Percentiles rank a stretch among this genome's conserved stretches.
Evolutionary conservation across 2,888 invertebrate species (phyloP).

Genomic region (Neoaliturus tenellus): DNA sequence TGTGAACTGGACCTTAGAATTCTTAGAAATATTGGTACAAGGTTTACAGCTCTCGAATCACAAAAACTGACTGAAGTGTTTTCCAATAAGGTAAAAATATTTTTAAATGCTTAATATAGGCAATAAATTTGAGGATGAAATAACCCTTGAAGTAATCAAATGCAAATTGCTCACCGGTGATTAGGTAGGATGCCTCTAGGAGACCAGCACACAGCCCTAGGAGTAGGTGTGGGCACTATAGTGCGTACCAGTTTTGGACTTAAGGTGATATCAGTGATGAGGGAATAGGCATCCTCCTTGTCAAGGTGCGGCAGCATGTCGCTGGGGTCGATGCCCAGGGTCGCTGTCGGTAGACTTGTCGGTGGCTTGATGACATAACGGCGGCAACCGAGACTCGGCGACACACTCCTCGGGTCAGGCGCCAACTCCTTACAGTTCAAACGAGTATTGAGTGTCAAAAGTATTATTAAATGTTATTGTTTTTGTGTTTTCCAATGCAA

Average conservation of each 20-base stretch:
- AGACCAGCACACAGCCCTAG: conserved; percentile 61
- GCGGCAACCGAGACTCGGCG: conserved; percentile 36
- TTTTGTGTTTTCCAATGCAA: too few relatives aligned
- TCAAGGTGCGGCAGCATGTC: conserved; percentile 59
- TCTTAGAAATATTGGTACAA: too few relatives aligned
- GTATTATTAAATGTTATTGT: too few relatives aligned
- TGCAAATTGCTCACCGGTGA: conserved; percentile 57
- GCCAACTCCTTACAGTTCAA: conserved; percentile 29
- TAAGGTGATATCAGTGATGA: conserved; percentile 61
- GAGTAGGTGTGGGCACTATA: conserved; percentile 40
- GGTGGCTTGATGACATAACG: conserved; percentile 26
- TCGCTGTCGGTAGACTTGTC: conserved; percentile 42
- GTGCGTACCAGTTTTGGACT: conserved; percentile 57
- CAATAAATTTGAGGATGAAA: too few relatives aligned
- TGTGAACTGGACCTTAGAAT: too few relatives aligned
- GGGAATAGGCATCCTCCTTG: conserved; percentile 56
- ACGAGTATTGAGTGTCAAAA: too few relatives aligned
- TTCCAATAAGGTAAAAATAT: too few relatives aligned
- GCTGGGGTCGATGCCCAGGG: conserved; percentile 59
- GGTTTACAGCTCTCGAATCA: too few relatives aligned
- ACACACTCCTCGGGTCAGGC: conserved; percentile 35
- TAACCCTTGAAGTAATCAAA: too few relatives aligned
- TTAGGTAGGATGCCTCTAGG: conserved; percentile 55
- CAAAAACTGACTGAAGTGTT: too few relatives aligned
- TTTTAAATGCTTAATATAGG: too few relatives aligned